These are phyloP conservation scores for Thamnaconus septentrionalis DNA, from an alignment of 2,113 vertebrate genomes.

Conservation along the genomic window DNA sequence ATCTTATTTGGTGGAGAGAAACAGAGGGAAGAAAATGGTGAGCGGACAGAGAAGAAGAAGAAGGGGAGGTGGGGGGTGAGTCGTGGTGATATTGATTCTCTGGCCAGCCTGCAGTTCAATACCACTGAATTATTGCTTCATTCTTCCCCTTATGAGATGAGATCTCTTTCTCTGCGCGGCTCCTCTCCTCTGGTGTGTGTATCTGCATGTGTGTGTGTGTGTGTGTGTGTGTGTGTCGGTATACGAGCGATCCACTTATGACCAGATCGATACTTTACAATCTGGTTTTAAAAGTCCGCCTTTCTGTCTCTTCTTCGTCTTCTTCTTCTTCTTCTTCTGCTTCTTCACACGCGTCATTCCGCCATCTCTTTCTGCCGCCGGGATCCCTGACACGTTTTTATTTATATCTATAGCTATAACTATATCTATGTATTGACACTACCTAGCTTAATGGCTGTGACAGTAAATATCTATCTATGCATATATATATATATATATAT, in stretches of 20 bases:
- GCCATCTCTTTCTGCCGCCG: not conserved
- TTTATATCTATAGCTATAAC: no score
- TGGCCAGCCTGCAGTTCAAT: slow-evolving; percentile 88
- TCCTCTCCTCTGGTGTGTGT: slow-evolving; percentile 23
- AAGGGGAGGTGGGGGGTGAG: slow-evolving; percentile 23
- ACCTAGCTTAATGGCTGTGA: no score
- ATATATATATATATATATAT: no score
- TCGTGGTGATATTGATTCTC: slow-evolving; percentile 84
- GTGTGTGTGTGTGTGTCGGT: slow-evolving; percentile 82
- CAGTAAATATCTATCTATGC: no score
- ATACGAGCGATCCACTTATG: slow-evolving; percentile 58
- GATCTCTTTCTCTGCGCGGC: slow-evolving; percentile 68
- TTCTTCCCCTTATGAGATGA: slow-evolving; percentile 98
- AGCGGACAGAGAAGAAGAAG: not conserved
- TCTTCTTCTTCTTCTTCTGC: not conserved
- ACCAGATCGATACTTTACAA: slow-evolving; percentile 93
- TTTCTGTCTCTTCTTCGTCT: slow-evolving; percentile 28
- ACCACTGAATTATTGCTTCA: slow-evolving; percentile 98
- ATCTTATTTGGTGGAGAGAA: no score
- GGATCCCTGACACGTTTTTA: no score
- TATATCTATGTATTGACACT: no score
- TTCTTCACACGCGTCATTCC: not conserved
- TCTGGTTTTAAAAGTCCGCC: slow-evolving; percentile 87
- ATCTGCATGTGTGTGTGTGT: slow-evolving; percentile 64
- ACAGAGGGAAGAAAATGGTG: not conserved